phyloP scores from a whole-genome alignment of 1,140 invertebrate genomes.

The Ceratina calcarata region DNA sequence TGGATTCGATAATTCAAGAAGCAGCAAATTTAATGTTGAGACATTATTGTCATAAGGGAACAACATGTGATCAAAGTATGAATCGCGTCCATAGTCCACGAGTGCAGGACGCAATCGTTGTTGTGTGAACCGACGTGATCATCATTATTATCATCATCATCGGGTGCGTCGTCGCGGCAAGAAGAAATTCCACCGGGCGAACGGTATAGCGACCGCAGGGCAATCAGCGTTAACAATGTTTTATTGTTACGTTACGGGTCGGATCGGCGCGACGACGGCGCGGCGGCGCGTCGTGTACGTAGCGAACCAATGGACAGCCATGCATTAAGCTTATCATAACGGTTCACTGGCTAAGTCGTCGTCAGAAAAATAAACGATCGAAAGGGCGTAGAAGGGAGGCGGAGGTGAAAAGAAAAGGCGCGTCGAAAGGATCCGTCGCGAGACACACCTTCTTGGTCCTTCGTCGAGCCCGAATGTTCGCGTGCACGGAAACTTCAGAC shows the following conservation, averaged over 20 bases:
- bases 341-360: conserved; percentile 67
- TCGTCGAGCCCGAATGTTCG: not conserved
- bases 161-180: conserved; percentile 28
- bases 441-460: not conserved
- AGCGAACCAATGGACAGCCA: conserved; percentile 71
- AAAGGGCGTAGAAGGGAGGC: not conserved
- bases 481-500: not conserved
- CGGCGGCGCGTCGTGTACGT: conserved; percentile 39
- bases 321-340: conserved; percentile 78
- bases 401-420: conserved; percentile 28
- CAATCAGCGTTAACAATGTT: conserved; percentile 79
- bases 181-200: conserved; percentile 69
- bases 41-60: too few species aligned
- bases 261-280: conserved; percentile 50
- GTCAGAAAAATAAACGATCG: conserved; percentile 42
- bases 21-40: too few species aligned
- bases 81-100: not conserved
- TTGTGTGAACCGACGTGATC: conserved; percentile 55
- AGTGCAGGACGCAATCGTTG: conserved; percentile 8
- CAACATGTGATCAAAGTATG: not conserved
- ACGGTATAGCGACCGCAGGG: conserved; percentile 70
- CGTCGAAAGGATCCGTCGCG: conserved; percentile 50
- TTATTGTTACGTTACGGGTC: conserved; percentile 78
- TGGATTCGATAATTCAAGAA: too few species aligned
- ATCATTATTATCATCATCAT: conserved; percentile 63